Conservation (phyloP, 2,113 vertebrate species). For the Telmatochromis sp. region DNA sequence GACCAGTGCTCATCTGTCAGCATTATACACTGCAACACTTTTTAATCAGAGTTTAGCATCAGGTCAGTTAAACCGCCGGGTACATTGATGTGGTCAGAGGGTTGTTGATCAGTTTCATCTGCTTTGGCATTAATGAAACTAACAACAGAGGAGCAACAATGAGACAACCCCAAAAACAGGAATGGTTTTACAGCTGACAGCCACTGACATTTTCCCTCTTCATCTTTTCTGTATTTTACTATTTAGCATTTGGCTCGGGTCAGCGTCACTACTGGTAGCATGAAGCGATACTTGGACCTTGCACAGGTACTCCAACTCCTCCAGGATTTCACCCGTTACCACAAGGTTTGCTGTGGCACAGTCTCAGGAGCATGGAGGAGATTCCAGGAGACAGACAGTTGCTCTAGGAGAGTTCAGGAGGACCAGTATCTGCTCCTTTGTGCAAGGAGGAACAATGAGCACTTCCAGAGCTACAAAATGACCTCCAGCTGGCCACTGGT, state of each 20-base stretch:
- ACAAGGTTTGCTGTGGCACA: background rate
- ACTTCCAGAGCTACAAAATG: background rate
- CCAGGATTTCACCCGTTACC: background rate
- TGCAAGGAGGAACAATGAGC: background rate
- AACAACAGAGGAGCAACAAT: background rate
- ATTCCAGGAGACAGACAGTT: background rate
- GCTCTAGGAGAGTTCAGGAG: background rate
- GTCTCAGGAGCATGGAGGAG: background rate
- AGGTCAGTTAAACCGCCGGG: rapidly evolving
- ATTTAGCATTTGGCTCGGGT: background rate
- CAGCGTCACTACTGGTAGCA: background rate
- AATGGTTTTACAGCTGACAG: background rate
- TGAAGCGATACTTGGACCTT: background rate
- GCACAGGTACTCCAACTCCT: background rate
- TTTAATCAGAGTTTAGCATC: background rate
- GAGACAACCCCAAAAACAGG: rapidly evolving
- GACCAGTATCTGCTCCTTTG: background rate
- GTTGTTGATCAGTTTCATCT: background rate
- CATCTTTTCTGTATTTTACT: background rate
- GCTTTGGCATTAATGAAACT: background rate
- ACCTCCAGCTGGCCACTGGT: background rate
- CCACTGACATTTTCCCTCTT: background rate
- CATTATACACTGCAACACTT: background rate
- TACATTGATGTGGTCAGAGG: background rate
- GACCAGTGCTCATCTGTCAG: background rate